Base-by-base conservation (phyloP, 1,140 invertebrate genomes). In the Teleogryllus occipitalis region DNA sequence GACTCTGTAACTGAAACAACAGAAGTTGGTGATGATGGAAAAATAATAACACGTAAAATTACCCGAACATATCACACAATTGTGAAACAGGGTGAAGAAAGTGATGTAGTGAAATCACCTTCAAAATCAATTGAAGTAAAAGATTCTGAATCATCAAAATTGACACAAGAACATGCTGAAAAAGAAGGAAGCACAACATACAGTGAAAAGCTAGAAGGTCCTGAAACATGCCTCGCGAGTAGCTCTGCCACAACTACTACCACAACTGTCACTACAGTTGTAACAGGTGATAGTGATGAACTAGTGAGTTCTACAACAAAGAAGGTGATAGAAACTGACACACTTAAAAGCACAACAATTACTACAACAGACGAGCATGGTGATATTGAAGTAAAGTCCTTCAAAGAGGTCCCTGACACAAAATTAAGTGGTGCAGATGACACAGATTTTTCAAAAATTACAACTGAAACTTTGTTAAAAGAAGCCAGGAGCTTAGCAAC, bases 181-280 rank as follows among this genome's bases (percentile, higher is more conserved):
- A 39, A 39, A 39, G 27, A 39, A 39, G 27, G 27, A 39, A 39
- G 27, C 27, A 39, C 27, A 39, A 39, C 27, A 39, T 18, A 47
- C 27, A 46, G 7, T 47, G 75, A 46, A 4, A 12, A 46, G n/a
- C 39, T 8, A 18, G 75, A 18, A 12, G 27, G 47, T 76, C 12
- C 47, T 10, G 75, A 47, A 46, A 15, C 75, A 76, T 27, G 7
- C 39, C 8, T 76, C 12, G 39, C n/a, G 47, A 76, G 27, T 8
- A 76, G 47, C 39, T 47, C 27, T 47, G n/a, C 75, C 39, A 47
- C 75, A 22, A 47, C 75, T 76, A 76, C 39, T 7, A 46, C 47
- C 27, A 88, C 87, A 77, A 87, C 87, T 10, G 78, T 73, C 12
- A 27, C 78, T 15, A 78, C 2, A 21, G 39, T 18, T 39, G 22